These are phyloP conservation scores for Rhea americana DNA, from an alignment of 2,113 vertebrate species.

Conservation along the genomic window DNA sequence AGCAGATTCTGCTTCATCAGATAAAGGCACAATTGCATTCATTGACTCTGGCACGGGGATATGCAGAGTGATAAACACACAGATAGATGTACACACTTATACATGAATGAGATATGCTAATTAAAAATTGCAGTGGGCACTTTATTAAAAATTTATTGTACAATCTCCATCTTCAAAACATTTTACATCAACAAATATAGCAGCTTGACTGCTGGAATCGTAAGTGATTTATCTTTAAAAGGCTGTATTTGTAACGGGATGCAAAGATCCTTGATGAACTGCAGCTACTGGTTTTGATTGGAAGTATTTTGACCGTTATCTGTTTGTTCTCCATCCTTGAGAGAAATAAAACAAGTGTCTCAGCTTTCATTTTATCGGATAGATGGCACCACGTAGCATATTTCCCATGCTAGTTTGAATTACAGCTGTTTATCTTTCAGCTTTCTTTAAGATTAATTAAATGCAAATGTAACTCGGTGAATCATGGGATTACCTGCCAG, in stretches of 20 bases:
- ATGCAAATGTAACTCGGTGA: slow-evolving; percentile 85
- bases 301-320: slow-evolving; percentile 72
- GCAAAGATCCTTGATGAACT: slow-evolving; percentile 71
- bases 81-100: slow-evolving; percentile 73
- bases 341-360: slow-evolving; percentile 76
- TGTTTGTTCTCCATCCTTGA: slow-evolving; percentile 71
- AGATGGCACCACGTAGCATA: slow-evolving; percentile 76
- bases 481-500: slow-evolving; percentile 88
- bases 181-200: slow-evolving; percentile 77
- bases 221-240: slow-evolving; percentile 77
- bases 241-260: slow-evolving; percentile 65
- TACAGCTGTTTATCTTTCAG: slow-evolving; percentile 89
- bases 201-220: slow-evolving; percentile 67
- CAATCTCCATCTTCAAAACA: slow-evolving; percentile 78
- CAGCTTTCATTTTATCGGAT: slow-evolving; percentile 77
- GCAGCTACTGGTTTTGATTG: slow-evolving; percentile 69
- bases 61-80: slow-evolving; percentile 71
- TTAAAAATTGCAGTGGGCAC: slow-evolving; percentile 78
- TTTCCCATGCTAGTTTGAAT: slow-evolving; percentile 81
- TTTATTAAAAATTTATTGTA: slow-evolving; percentile 83
- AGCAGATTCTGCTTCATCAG: slow-evolving; percentile 76
- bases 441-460: slow-evolving; percentile 89
- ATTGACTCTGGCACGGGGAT: slow-evolving; percentile 75
- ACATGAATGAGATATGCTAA: slow-evolving; percentile 78
- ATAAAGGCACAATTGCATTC: slow-evolving; percentile 78